Evolutionary conservation across 2,888 invertebrate species (phyloP), one percentile per base, ranked within the genome.

Genomic region (Synanthedon vespiformis): DNA sequence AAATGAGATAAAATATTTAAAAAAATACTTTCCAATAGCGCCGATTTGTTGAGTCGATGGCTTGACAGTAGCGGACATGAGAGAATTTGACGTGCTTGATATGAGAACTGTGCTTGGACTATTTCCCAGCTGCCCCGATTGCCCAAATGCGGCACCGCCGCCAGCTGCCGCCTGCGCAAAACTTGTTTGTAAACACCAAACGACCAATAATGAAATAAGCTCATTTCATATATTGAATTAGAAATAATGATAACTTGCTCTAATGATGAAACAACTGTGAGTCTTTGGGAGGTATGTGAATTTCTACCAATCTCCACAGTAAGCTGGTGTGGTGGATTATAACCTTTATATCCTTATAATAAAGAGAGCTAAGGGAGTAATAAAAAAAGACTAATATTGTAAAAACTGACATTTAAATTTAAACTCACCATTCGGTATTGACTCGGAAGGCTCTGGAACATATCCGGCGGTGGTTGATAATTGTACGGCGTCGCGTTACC

Each of bases 41-140:
- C 95, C 95, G 62, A 95, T 93, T 65, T 92, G 92, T 77, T 94
- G 94, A 57, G 92, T 90, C 41, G 93, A 91, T 8, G 94, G 93
- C 69, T 95, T 96, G 52, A 95, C 94, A 56, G 93, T 93, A 41
- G 95, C 93, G 4, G 95, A 95, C 95, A 96, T 96, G 62, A 96
- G 88, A 40, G 94, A 94, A 78, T 95, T 95, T 55, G 95, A 94
- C 54, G 94, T 93, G 58, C 95, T 94, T 44, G 95, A 95, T 61
- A 96, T 96, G 64, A 96, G 90, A 63, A 96, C 94, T 14, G 95
- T 95, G 70, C 93, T 95, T 51, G 95, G 95, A 77, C 93, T 95
- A 72, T 91, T 94, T 58, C 91, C 89, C 61, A 94, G 89, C 70
- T 93, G 93, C 65, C 94, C 95, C 51, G 93, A 93, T 72, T 95